Conservation (phyloP, 2,113 vertebrate genomes). For the Halichoerus grypus region DNA sequence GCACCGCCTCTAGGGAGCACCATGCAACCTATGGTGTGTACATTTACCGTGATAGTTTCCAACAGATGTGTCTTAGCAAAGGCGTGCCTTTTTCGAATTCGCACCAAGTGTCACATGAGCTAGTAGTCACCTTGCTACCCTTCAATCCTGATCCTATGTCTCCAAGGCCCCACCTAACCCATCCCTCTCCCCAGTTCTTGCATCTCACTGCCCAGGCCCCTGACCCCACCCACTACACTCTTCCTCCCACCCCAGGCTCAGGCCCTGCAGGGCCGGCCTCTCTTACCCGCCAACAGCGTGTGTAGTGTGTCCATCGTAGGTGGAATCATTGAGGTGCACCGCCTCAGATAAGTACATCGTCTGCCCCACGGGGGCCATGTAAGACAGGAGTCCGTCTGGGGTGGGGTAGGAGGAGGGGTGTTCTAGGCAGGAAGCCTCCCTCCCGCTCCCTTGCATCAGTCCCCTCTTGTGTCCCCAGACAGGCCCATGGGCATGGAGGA, state of each 20-base stretch:
- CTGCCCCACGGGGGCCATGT: constrained; percentile 93
- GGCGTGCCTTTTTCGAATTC: not conserved
- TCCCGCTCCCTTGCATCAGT: not conserved
- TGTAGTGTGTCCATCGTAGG: constrained; percentile 92
- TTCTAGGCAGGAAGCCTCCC: not conserved
- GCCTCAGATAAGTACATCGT: constrained; percentile 90
- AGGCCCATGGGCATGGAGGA: not conserved
- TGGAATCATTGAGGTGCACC: constrained; percentile 94
- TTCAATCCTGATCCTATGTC: not conserved
- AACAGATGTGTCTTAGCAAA: not conserved
- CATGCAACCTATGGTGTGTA: fast-evolving
- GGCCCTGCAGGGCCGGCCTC: fast-evolving
- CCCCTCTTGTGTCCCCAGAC: not conserved
- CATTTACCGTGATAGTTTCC: not conserved
- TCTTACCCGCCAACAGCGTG: constrained; percentile 90
- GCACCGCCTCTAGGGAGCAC: not conserved
- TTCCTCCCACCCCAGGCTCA: not conserved
- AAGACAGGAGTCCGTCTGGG: constrained; percentile 93
- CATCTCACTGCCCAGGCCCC: not conserved
- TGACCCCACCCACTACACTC: not conserved
- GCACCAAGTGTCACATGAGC: not conserved
- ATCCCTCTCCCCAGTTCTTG: not conserved
- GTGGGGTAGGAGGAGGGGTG: not conserved
- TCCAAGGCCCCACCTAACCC: not conserved
- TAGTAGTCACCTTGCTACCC: not conserved